Percentiles rank a stretch among this genome's conserved stretches.
Evolutionary conservation across 1,140 invertebrate species (phyloP).

Genomic region (Trichomalopsis sarcophagae): DNA sequence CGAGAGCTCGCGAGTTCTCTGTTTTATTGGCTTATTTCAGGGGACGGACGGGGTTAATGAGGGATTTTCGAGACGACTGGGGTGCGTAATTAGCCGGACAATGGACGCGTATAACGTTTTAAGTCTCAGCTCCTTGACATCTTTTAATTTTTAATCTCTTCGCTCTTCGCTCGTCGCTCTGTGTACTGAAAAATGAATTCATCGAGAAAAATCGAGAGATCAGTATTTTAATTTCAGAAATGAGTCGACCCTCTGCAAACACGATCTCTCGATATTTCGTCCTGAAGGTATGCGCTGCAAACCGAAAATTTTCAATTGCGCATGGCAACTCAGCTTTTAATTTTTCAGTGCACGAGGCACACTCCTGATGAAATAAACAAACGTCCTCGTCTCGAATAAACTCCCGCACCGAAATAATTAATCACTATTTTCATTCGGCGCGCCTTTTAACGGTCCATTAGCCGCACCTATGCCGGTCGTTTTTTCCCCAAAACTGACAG

Average conservation of each 20-base stretch:
- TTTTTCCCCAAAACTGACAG: neutral
- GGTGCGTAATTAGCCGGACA: neutral
- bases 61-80: neutral
- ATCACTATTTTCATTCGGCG: neutral
- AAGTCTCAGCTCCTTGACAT: neutral
- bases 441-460: neutral
- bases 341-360: too few species aligned
- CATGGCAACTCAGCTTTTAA: too few species aligned
- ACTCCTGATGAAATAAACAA: too few species aligned
- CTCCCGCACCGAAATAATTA: neutral
- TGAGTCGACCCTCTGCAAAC: too few species aligned
- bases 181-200: too few species aligned
- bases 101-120: neutral
- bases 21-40: conserved; percentile 28
- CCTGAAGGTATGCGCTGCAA: too few species aligned
- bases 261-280: too few species aligned
- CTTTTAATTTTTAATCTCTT: too few species aligned
- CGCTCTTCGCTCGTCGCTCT: too few species aligned
- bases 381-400: neutral
- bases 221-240: too few species aligned
- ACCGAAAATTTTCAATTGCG: too few species aligned
- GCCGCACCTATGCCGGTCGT: neutral
- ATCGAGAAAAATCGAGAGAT: too few species aligned
- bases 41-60: neutral
- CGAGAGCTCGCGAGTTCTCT: neutral